Base-by-base conservation (phyloP, 2,113 vertebrate genomes). In the Eptesicus fuscus region DNA sequence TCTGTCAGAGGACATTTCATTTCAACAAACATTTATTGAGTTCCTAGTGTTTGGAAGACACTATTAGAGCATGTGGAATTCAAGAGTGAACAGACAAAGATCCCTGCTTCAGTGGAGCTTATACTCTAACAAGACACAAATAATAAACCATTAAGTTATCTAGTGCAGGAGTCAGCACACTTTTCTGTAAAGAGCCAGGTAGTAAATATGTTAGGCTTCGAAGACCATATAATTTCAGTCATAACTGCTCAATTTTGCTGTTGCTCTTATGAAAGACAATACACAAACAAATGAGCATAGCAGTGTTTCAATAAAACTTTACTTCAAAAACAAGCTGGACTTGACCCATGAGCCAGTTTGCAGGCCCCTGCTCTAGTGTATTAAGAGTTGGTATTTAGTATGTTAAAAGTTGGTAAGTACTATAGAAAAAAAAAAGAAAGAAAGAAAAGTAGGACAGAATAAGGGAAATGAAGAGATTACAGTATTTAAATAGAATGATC, bases 21-120 rank as follows among this genome's bases (percentile, higher is more conserved):
- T 77, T 90, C 83, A 92, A 74, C 28, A 51, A 77, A 44, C 14
- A 93, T 85, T 40, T 93, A 77, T 1, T 84, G n/a, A 96, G 20
- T 17, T 59, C 35, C 32, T 80, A 80, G n/a, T 73, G 32, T 80
- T 44, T 53, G 23, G 59, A 35, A 79, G 37, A 90, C 10, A 87
- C 5, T 16, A 70, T 35, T 70, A 93, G 35, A 59, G 61, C n/a
- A 78, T 42, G 7, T 42, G 47, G 23, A 95, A 89, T 87, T 95
- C n/a, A 93, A 83, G 5, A 93, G 22, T 22, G 18, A 88, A 88
- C 61, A 63, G 59, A 28, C n/a, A 63, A 80, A 96, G 14, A 90
- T 76, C 14, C 47, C 22, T 83, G 12, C 13, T 70, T 37, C 37
- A 30, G 44, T 47, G 30, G 9, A 67, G 25, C 28, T 82, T 65